A percentile compares a stretch with the other conserved stretches of the same genome.
Conservation (phyloP, 2,113 vertebrate species). For the Hyaena hyaena region DNA sequence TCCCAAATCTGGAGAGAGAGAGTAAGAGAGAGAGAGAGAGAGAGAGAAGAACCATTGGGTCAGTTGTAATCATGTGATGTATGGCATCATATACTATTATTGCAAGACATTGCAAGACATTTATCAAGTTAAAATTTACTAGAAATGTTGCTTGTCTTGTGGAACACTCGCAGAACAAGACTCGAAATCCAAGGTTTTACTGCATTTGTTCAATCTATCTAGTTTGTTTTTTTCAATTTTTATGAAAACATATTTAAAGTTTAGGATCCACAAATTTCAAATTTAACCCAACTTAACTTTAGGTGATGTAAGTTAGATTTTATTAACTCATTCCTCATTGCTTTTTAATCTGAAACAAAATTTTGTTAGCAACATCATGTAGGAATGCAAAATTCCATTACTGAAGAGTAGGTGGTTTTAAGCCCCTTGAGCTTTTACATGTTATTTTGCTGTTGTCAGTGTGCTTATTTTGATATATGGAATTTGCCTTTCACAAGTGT, state of each 20-base stretch:
- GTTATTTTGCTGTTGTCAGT: slow-evolving; percentile 7
- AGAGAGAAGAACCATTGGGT: no score
- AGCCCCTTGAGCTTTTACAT: not conserved
- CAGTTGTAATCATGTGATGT: no score
- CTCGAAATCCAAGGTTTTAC: no score
- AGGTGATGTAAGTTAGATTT: not conserved
- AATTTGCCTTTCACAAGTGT: slow-evolving; percentile 12
- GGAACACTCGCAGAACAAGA: no score
- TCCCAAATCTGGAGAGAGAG: no score
- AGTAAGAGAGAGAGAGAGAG: no score
- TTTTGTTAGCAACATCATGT: slow-evolving; percentile 10
- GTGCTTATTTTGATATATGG: slow-evolving; percentile 28
- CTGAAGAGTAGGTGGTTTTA: not conserved
- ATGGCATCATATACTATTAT: no score
- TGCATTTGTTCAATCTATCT: not conserved
- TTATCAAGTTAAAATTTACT: no score
- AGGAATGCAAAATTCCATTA: slow-evolving; percentile 14
- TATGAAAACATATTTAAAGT: not conserved
- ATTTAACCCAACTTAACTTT: not conserved
- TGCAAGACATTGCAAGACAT: no score
- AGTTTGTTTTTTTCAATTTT: not conserved
- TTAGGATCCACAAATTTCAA: not conserved
- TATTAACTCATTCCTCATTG: not conserved
- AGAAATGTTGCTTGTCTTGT: no score
- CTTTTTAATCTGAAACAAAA: slow-evolving; percentile 22